phyloP scores from a whole-genome alignment of 2,888 invertebrate genomes.

The Drosophila falleni region DNA sequence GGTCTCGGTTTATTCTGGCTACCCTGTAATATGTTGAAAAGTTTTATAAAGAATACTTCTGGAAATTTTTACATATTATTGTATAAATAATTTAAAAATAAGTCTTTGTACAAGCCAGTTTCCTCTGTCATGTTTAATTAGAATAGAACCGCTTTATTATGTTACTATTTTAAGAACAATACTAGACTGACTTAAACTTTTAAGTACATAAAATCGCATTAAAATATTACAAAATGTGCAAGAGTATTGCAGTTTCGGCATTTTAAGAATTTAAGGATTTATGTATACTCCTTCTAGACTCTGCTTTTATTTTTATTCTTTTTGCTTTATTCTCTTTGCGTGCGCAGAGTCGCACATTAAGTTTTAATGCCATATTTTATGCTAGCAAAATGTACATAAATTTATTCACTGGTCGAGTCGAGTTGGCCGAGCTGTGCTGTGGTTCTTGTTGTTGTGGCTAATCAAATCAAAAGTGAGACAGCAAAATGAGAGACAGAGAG shows the following conservation, averaged over 20 bases:
- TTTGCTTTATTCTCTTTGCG: constrained; percentile 38
- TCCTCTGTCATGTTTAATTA: too few relatives aligned
- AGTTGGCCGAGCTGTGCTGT: constrained; percentile 29
- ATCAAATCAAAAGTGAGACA: constrained; percentile 70
- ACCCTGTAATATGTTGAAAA: too few relatives aligned
- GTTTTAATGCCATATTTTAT: constrained; percentile 80
- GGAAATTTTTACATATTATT: too few relatives aligned
- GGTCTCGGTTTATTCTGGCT: too few relatives aligned
- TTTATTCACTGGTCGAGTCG: constrained; percentile 58
- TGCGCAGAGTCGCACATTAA: constrained; percentile 71
- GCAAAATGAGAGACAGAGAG: constrained; percentile 34
- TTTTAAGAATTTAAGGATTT: background rate
- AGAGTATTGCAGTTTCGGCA: constrained; percentile 1
- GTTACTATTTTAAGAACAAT: too few relatives aligned
- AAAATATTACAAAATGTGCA: background rate
- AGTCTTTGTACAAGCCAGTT: too few relatives aligned
- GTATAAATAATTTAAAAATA: too few relatives aligned
- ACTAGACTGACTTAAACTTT: too few relatives aligned
- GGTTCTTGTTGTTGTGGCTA: constrained; percentile 47
- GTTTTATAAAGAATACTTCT: too few relatives aligned
- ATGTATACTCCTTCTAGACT: background rate
- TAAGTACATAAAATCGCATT: too few relatives aligned
- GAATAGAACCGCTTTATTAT: background rate
- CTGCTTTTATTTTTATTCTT: background rate
- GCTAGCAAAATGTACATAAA: constrained; percentile 74